phyloP scores from a whole-genome alignment of 1,140 invertebrate genomes.

The Zaprionus camerounensis region DNA sequence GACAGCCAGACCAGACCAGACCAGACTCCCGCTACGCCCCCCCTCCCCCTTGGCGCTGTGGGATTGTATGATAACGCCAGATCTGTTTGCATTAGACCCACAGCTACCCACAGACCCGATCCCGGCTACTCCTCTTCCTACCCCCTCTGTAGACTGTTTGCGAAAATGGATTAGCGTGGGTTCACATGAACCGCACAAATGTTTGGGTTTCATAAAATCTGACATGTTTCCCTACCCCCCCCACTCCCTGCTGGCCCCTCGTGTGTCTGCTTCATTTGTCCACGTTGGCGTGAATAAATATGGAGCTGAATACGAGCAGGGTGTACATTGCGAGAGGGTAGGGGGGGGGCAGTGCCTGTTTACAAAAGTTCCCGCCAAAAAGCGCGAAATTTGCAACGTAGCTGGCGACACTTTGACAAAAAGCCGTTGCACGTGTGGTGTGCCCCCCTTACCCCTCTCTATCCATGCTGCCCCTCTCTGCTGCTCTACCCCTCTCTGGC shows the following conservation, averaged over 20 bases:
- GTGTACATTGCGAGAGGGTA: too few relatives aligned
- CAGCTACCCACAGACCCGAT: neutral
- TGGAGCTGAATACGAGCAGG: conserved; percentile 26
- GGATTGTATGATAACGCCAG: conserved; percentile 60
- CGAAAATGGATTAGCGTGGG: conserved; percentile 80
- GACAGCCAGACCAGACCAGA: conserved; percentile 13
- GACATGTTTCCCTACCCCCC: conserved; percentile 54
- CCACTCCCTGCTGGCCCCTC: neutral
- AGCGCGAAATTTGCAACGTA: conserved; percentile 69
- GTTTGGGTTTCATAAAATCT: conserved; percentile 79
- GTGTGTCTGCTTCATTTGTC: conserved; percentile 35
- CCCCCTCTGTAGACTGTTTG: conserved; percentile 43
- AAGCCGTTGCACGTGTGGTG: conserved; percentile 69
- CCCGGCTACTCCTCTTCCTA: neutral
- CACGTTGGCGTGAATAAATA: conserved; percentile 71
- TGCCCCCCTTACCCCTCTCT: neutral
- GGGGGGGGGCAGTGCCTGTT: conserved; percentile 32
- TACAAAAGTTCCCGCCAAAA: conserved; percentile 73
- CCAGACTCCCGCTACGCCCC: neutral
- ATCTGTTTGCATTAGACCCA: conserved; percentile 70
- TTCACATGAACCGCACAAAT: conserved; percentile 78
- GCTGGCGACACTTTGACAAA: conserved; percentile 69
- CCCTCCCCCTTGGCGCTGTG: neutral
- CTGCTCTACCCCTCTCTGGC: neutral
- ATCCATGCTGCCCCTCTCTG: neutral